phyloP scores from a whole-genome alignment of 2,797 vertebrate genomes.

The Gymnoscopelus braueri region DNA sequence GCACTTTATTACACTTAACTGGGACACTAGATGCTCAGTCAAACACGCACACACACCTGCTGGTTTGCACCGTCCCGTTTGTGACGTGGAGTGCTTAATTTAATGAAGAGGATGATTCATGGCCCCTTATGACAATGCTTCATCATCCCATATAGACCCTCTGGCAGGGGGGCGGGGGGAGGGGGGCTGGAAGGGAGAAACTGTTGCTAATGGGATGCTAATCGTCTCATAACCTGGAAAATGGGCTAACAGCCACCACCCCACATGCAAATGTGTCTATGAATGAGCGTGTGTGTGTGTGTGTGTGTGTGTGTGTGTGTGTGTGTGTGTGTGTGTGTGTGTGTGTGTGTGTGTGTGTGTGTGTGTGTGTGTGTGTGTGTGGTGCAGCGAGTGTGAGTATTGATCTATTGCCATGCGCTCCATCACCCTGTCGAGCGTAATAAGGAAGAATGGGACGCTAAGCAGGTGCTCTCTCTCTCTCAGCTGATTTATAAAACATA shows the following conservation, averaged over 20 bases:
- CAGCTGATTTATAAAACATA: constrained; percentile 74
- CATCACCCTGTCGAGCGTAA: constrained; percentile 76
- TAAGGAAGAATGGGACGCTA: constrained; percentile 73
- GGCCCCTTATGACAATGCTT: constrained; percentile 60
- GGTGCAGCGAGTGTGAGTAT: constrained; percentile 55
- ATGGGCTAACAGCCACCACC: constrained; percentile 46
- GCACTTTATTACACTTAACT: constrained; percentile 80
- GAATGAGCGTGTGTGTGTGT: constrained; percentile 15
- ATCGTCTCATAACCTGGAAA: constrained; percentile 73
- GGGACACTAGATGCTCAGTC: constrained; percentile 67
- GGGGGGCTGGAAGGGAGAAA: constrained; percentile 41
- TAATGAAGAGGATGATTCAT: constrained; percentile 73
- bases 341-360: constrained; percentile 28
- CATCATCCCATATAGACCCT: constrained; percentile 59
- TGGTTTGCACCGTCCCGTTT: constrained; percentile 59
- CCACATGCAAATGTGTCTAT: constrained; percentile 39
- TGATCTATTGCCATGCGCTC: constrained; percentile 71
- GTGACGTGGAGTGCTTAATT: constrained; percentile 70
- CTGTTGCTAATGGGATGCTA: constrained; percentile 67
- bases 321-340: constrained; percentile 27
- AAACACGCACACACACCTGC: constrained; percentile 50
- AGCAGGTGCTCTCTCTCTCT: constrained; percentile 64
- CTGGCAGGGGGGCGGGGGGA: constrained; percentile 37
- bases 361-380: constrained; percentile 24
- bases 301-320: constrained; percentile 16